Evolutionary conservation across 2,888 invertebrate genomes (phyloP), one percentile per base, ranked within the genome.

Genomic region (Acleris sparsana): DNA sequence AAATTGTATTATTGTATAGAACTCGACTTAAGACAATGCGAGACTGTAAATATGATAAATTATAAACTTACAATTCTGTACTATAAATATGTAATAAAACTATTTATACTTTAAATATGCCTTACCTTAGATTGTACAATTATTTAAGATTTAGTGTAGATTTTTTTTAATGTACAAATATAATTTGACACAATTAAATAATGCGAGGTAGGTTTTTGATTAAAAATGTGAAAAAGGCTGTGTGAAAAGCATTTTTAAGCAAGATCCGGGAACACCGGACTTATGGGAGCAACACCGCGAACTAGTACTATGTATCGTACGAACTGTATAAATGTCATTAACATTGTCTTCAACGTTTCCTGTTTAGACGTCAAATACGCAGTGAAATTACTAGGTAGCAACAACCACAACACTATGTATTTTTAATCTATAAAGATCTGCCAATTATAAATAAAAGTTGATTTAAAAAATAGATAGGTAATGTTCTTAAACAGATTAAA

Each of bases 101-200:
- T 88, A 90, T 90, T 89, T 90, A 89, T 90, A 85, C 85, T 83
- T 82, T 85, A 80, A 86, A 82, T 87, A 90, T 86, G 90, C 90
- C 89, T 91, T 90, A 90, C 80, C 72, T 77, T 80, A 83, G 83
- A 73, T 72, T 75, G 75, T 80, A 80, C 64, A 81, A 72, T 78
- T 80, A 79, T 79, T 79, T 81, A 79, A 79, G 79, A 73, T 49
- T 72, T 82, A 80, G 81, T 73, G 71, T 75, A 73, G 79, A 80
- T 78, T 82, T 80, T 74, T 77, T 39, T 79, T 78, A 87, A 87
- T 86, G 83, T 85, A 85, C 82, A 85, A 83, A 83, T 73, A 73
- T 74, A 74, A 75, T 77, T 78, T 75, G 78, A 79, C 75, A 80
- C 75, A 79, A 76, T 79, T 77, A 78, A 74, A 72, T 77, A 74